Conservation (phyloP, 2,797 vertebrate genomes). For the Phaenicophaeus curvirostris region DNA sequence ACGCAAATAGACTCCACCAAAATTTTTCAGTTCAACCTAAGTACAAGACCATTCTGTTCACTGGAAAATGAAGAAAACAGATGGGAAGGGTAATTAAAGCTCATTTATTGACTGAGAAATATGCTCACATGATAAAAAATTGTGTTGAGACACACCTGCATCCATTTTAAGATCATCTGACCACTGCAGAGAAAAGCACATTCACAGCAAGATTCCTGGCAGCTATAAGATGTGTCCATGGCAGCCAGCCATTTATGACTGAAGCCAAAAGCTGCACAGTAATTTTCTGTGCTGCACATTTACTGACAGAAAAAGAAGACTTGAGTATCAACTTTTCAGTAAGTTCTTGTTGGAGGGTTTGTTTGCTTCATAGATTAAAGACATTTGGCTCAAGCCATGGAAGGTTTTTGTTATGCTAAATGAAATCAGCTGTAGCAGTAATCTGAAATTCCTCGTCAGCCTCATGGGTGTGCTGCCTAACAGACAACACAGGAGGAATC, state of each 20-base stretch:
- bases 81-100: slow-evolving; percentile 33
- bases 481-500: not conserved
- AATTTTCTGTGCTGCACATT: slow-evolving; percentile 30
- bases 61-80: slow-evolving; percentile 1
- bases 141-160: slow-evolving; percentile 51
- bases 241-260: slow-evolving; percentile 7
- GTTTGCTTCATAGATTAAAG: slow-evolving; percentile 63
- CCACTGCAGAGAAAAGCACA: slow-evolving; percentile 33
- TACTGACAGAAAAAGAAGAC: slow-evolving; percentile 39
- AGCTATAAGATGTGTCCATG: slow-evolving; percentile 31
- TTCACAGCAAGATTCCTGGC: slow-evolving; percentile 12
- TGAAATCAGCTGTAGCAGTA: slow-evolving; percentile 54
- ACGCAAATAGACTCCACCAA: not conserved
- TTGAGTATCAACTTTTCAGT: slow-evolving; percentile 13
- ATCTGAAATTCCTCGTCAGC: slow-evolving; percentile 19
- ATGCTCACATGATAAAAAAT: slow-evolving; percentile 16
- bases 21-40: not conserved
- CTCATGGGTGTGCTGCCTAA: slow-evolving; percentile 49
- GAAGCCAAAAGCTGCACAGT: slow-evolving; percentile 29
- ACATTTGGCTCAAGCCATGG: slow-evolving; percentile 33
- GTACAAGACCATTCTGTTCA: not conserved
- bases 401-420: slow-evolving; percentile 60
- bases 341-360: slow-evolving; percentile 37
- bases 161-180: slow-evolving; percentile 54
- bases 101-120: slow-evolving; percentile 17